phyloP scores from a whole-genome alignment of 2,797 vertebrate genomes.

The Phrynocephalus guinanensis region DNA sequence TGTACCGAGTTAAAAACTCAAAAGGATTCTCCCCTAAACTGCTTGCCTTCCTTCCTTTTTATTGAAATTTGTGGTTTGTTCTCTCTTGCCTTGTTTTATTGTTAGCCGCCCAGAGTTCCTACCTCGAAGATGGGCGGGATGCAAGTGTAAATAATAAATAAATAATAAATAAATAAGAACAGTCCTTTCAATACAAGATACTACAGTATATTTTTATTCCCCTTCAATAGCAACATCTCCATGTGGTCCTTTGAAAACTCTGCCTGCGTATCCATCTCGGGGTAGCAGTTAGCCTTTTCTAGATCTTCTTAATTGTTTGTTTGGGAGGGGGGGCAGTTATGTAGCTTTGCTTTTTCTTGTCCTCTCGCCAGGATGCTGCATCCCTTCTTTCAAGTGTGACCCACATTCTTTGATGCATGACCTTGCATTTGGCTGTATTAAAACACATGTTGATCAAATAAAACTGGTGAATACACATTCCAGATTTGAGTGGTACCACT shows the following conservation, averaged over 20 bases:
- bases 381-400: constrained; percentile 49
- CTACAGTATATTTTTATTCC: not conserved
- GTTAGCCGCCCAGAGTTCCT: too few relatives aligned
- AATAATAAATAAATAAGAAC: too few relatives aligned
- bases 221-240: not conserved
- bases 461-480: constrained; percentile 35
- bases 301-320: constrained; percentile 11
- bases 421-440: constrained; percentile 39
- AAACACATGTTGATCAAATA: constrained; percentile 44
- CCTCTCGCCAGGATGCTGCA: constrained; percentile 19
- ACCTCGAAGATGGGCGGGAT: too few relatives aligned
- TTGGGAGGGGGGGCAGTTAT: not conserved
- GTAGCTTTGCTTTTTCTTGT: constrained; percentile 31
- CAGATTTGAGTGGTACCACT: constrained; percentile 22
- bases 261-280: constrained; percentile 1
- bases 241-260: not conserved
- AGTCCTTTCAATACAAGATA: not conserved
- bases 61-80: too few relatives aligned
- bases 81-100: too few relatives aligned
- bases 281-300: constrained; percentile 8
- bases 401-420: constrained; percentile 26
- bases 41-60: too few relatives aligned
- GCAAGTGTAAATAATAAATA: too few relatives aligned
- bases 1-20: too few relatives aligned
- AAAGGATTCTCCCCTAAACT: too few relatives aligned